Evolutionary conservation across 2,797 vertebrate genomes (phyloP).

Genomic region (Gambusia yucatana): DNA sequence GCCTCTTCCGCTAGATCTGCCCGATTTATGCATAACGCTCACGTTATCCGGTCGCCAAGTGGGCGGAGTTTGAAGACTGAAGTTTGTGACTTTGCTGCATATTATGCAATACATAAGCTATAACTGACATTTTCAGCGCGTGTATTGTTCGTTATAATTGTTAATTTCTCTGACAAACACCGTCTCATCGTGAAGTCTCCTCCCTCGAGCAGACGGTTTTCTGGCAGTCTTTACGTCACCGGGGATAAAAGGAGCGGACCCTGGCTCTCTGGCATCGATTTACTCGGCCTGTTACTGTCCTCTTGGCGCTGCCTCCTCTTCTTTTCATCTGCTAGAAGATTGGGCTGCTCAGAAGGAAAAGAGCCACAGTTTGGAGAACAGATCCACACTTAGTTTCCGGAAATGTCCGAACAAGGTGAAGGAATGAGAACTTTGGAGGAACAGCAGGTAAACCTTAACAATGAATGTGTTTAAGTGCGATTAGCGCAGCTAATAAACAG

Average conservation of each 20-base stretch:
- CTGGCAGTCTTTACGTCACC: not conserved
- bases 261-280: constrained; percentile 4
- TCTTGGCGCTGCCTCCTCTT: not conserved
- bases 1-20: too few relatives aligned
- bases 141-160: not conserved
- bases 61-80: not conserved
- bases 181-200: not conserved
- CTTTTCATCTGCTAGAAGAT: constrained; percentile 15
- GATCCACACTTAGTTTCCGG: not conserved
- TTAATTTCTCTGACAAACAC: not conserved
- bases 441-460: constrained; percentile 82
- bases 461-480: not conserved
- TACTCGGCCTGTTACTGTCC: not conserved
- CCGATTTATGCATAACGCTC: not conserved
- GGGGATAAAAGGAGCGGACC: not conserved
- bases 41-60: not conserved
- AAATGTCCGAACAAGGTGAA: constrained; percentile 88
- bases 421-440: constrained; percentile 84
- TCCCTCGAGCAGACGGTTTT: not conserved
- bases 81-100: not conserved
- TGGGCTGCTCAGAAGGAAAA: constrained; percentile 7
- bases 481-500: not conserved
- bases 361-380: constrained; percentile 5
- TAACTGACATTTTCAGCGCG: not conserved
- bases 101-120: not conserved